A percentile compares a stretch with the other conserved stretches of the same genome.
Evolutionary conservation across 2,113 vertebrate genomes (phyloP).

Genomic region (Hiodon tergisus): DNA sequence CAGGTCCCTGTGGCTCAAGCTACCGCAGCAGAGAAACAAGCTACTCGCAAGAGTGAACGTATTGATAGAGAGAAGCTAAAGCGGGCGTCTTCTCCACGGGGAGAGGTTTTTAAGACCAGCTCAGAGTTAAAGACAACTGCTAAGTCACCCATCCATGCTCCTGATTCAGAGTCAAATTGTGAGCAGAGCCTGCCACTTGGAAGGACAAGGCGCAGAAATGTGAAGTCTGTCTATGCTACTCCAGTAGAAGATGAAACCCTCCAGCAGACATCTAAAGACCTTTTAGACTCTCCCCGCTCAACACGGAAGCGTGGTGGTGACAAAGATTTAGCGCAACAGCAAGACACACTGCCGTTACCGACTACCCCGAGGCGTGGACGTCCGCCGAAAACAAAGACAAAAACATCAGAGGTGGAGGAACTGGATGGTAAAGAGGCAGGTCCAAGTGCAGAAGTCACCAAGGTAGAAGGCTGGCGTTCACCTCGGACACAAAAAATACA

Average conservation of each 20-base stretch:
- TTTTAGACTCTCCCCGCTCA: slow-evolving; percentile 69
- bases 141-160: slow-evolving; percentile 78
- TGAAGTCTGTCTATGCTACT: slow-evolving; percentile 87
- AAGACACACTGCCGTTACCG: slow-evolving; percentile 57
- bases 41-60: slow-evolving; percentile 89
- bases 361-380: slow-evolving; percentile 72
- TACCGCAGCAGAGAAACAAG: slow-evolving; percentile 70
- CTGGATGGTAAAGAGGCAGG: slow-evolving; percentile 72
- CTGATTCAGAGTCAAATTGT: slow-evolving; percentile 64
- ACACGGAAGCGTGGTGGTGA: slow-evolving; percentile 78
- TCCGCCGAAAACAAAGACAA: slow-evolving; percentile 80
- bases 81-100: slow-evolving; percentile 83
- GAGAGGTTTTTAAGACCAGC: slow-evolving; percentile 68
- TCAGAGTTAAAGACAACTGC: slow-evolving; percentile 67
- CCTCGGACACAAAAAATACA: slow-evolving; percentile 60
- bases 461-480: slow-evolving; percentile 58
- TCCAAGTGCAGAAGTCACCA: slow-evolving; percentile 61
- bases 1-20: slow-evolving; percentile 49
- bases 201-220: slow-evolving; percentile 84
- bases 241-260: slow-evolving; percentile 75
- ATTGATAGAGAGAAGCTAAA: slow-evolving; percentile 93
- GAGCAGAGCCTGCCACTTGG: slow-evolving; percentile 76
- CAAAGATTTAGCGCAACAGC: slow-evolving; percentile 61
- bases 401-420: slow-evolving; percentile 69
- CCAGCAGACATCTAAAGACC: slow-evolving; percentile 69